Base-by-base conservation (phyloP, 1,140 invertebrate genomes). In the Helicorthomorpha holstii region DNA sequence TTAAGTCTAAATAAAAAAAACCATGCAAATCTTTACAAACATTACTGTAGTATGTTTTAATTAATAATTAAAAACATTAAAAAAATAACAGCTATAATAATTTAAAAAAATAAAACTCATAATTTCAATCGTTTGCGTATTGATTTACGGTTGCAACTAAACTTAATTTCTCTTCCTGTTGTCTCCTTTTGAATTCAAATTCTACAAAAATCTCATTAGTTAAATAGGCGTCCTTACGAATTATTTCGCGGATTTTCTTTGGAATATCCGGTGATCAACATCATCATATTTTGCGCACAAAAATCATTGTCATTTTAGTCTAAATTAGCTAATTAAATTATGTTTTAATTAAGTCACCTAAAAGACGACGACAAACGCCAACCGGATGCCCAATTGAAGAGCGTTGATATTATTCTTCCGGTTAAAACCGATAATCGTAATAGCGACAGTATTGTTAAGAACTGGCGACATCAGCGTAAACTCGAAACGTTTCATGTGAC, bases 331-430 rank as follows among this genome's bases (percentile, higher is more conserved):
- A 19, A 21, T 0, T 25, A 4, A 7, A 27, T 25, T 25, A 22
- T 7, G 7, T 49, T 7, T 26, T 27, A 21, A 49, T 7, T 7
- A 25, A 49, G 4, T 27, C 41, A 92, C 89, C 77, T 94, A 88
- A 72, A 96, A 97, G 1, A 93, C 71, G 3, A 96, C 84, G 27
- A 96, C 81, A 66, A 96, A 96, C 1, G 78, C 79, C n/a, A 96
- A 68, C 54, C 88, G 69, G 0, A 88, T 82, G 16, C 85, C 87
- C 54, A 98, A 73, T 50, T 97, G 79, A 72, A 2, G 78, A 81
- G 55, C 79, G 73, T 53, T 81, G 65, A 59, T 93, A 93, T 34
- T 7, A 34, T 51, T 76, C 70, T 1, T 75, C 61, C 34, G 64
- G 58, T 49, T 65, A 52, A 47, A 66, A 71, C 42, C 64, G 69